Conservation (phyloP, 2,797 vertebrate species). For the Channallabes apus region DNA sequence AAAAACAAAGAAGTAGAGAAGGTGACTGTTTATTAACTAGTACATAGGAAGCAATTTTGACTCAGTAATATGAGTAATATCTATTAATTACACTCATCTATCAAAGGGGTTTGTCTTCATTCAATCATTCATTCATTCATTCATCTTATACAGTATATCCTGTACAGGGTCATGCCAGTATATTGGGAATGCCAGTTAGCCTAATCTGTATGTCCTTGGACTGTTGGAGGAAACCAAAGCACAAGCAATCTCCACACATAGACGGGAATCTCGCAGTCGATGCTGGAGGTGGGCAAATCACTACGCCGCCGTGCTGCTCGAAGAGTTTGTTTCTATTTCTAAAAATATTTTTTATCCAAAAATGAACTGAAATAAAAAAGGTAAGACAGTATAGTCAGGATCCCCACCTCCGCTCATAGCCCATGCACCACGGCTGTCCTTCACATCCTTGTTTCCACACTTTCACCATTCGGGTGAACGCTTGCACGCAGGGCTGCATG, state of each 20-base stretch:
- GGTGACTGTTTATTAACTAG: background rate
- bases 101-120: background rate
- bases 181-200: too few relatives aligned
- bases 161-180: too few relatives aligned
- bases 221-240: too few relatives aligned
- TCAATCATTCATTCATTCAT: too few relatives aligned
- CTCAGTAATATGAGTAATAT: background rate
- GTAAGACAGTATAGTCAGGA: background rate
- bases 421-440: conserved; percentile 80
- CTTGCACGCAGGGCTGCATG: conserved; percentile 84
- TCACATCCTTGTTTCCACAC: conserved; percentile 87
- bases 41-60: background rate
- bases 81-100: background rate
- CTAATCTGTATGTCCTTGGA: too few relatives aligned
- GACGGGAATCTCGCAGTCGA: too few relatives aligned
- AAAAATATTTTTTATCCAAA: background rate
- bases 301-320: too few relatives aligned
- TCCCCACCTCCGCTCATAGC: conserved; percentile 86
- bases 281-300: too few relatives aligned
- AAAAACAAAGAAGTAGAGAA: background rate
- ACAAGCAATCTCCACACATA: too few relatives aligned
- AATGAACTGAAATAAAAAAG: background rate
- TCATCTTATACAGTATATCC: too few relatives aligned
- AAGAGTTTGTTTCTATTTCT: background rate
- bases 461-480: conserved; percentile 77